These are phyloP conservation scores for Psophia crepitans DNA, from an alignment of 2,113 vertebrate species.

Conservation along the genomic window DNA sequence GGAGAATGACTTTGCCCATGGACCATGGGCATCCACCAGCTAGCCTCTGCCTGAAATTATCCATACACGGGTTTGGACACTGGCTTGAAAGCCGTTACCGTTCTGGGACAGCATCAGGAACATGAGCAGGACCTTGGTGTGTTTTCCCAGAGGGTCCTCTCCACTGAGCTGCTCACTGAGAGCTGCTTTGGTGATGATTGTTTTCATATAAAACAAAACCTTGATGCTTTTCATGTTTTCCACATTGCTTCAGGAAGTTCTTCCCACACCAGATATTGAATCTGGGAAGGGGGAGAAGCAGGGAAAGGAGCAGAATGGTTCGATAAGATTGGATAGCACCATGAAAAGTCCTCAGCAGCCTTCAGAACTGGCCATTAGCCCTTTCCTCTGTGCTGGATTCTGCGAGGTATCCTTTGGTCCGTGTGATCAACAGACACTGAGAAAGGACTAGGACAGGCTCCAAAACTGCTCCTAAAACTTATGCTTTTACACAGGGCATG, in stretches of 20 bases:
- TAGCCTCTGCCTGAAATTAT: neutral
- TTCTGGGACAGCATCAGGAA: neutral
- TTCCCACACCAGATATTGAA: neutral
- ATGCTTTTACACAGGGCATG: neutral
- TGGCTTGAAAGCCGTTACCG: neutral
- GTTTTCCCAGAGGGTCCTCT: neutral
- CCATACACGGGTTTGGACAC: neutral
- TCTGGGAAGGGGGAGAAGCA: neutral
- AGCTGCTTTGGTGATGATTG: neutral
- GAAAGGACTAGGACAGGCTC: neutral
- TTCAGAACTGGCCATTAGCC: neutral
- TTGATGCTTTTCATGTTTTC: neutral
- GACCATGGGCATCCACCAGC: neutral
- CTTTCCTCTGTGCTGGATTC: neutral
- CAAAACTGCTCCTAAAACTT: neutral
- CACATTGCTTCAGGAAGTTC: neutral
- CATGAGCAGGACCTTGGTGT: neutral
- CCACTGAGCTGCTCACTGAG: neutral
- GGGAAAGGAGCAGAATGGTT: neutral
- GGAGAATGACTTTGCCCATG: neutral
- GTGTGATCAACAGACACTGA: rapidly evolving
- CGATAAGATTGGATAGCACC: neutral
- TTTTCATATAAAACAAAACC: neutral
- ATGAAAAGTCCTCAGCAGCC: neutral
- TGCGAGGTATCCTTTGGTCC: neutral